phyloP scores from a whole-genome alignment of 1,140 invertebrate genomes.

The Mercenaria mercenaria region DNA sequence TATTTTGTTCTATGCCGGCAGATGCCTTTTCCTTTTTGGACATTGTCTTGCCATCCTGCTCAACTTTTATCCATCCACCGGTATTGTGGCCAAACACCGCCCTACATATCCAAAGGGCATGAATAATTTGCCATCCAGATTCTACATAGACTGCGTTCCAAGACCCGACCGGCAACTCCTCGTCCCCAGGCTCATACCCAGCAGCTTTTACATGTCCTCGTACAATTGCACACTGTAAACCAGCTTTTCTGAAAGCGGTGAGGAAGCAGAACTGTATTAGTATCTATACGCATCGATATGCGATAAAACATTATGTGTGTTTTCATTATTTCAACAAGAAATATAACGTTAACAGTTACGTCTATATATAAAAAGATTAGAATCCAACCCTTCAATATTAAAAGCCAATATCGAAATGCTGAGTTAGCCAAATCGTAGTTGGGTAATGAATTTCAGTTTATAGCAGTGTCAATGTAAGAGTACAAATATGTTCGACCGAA shows the following conservation, averaged over 20 bases:
- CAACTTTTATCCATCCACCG: constrained; percentile 71
- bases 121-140: constrained; percentile 67
- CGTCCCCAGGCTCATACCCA: constrained; percentile 64
- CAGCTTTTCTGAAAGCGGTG: constrained; percentile 62
- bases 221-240: constrained; percentile 62
- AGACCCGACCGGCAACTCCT: neutral
- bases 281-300: neutral
- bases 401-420: too few species aligned
- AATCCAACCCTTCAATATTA: too few species aligned
- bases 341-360: too few species aligned
- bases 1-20: constrained; percentile 48
- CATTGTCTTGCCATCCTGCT: constrained; percentile 37
- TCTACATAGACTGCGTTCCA: constrained; percentile 68
- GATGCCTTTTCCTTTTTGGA: constrained; percentile 5
- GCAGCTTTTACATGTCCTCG: constrained; percentile 65
- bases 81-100: constrained; percentile 55
- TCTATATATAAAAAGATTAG: too few species aligned
- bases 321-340: neutral
- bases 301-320: too few species aligned
- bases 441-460: too few species aligned
- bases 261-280: too few species aligned
- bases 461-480: too few species aligned
- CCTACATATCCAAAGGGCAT: constrained; percentile 71
- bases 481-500: too few species aligned
- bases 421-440: too few species aligned